These are phyloP conservation scores for Dione vanillae DNA, from an alignment of 2,888 invertebrate genomes.

Conservation along the genomic window DNA sequence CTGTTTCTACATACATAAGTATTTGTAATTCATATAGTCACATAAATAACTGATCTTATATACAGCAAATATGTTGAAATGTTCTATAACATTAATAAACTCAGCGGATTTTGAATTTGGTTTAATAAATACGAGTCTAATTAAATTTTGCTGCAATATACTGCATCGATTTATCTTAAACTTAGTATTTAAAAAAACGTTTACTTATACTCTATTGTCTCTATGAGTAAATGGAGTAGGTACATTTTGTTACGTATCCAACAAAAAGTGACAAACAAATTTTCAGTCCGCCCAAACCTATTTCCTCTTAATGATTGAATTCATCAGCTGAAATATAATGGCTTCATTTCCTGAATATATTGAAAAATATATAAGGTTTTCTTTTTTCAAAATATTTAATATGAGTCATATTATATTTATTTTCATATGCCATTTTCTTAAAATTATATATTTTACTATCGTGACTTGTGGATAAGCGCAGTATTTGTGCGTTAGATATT, in stretches of 20 bases:
- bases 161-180: too few species aligned
- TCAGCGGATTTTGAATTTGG: background rate
- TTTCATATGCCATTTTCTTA: too few species aligned
- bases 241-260: background rate
- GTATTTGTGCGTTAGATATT: too few species aligned
- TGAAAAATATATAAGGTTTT: background rate
- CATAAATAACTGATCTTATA: too few species aligned
- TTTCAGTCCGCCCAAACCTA: constrained; percentile 19
- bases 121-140: background rate
- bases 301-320: constrained; percentile 32
- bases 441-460: background rate
- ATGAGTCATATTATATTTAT: background rate
- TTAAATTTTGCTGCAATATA: background rate
- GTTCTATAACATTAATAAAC: constrained; percentile 10
- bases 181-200: too few species aligned
- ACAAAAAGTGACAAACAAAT: constrained; percentile 2
- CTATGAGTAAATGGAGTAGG: background rate
- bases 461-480: background rate
- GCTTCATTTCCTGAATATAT: constrained; percentile 16
- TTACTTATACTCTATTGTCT: too few species aligned
- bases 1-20: too few species aligned
- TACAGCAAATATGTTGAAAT: constrained; percentile 10
- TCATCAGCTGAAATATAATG: constrained; percentile 13
- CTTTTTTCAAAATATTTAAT: background rate
- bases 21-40: too few species aligned